Percentiles rank a stretch among this genome's conserved stretches.
Conservation (phyloP, 2,113 vertebrate genomes). For the Trichechus manatus region DNA sequence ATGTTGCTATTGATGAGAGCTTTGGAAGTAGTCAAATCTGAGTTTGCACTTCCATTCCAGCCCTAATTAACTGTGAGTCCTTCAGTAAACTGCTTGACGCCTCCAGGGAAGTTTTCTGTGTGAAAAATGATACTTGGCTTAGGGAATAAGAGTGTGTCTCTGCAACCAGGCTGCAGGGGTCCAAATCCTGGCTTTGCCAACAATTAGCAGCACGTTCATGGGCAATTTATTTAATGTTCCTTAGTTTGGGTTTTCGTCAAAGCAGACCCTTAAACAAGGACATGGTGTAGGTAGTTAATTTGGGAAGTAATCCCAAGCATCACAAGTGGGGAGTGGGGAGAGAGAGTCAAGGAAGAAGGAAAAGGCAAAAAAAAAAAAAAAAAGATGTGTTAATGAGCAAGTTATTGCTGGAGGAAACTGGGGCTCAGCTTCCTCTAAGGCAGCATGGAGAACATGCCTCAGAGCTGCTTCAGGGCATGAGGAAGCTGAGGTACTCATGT, state of each 20-base stretch:
- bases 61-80: neutral
- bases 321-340: neutral
- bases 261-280: neutral
- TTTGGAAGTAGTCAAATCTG: neutral
- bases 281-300: neutral
- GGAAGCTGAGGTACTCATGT: neutral
- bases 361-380: neutral
- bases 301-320: neutral
- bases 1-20: neutral
- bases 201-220: accelerated
- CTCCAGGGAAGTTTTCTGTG: neutral
- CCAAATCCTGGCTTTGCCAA: neutral
- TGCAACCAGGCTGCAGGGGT: neutral
- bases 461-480: neutral
- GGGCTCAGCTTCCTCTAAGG: neutral
- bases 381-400: neutral
- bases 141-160: neutral
- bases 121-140: neutral
- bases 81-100: neutral
- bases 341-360: neutral
- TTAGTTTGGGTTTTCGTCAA: neutral
- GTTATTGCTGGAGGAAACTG: neutral
- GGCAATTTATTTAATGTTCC: neutral
- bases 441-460: neutral
- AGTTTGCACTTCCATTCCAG: neutral